Evolutionary conservation across 1,140 invertebrate genomes (phyloP), one percentile per base, ranked within the genome.

Genomic region (Saccostrea echinata): DNA sequence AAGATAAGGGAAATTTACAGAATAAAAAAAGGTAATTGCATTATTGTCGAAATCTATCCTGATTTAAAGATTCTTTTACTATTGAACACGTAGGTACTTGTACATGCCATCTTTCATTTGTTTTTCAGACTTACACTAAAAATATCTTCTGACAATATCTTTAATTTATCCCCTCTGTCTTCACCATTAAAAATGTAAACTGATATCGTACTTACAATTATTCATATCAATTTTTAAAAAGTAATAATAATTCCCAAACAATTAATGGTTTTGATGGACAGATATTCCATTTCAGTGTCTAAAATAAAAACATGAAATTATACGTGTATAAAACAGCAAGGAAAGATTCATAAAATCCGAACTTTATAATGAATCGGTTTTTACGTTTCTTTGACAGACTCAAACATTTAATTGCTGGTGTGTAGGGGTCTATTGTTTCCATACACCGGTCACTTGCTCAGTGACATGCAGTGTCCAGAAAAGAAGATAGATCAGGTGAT

Each of bases 261-360:
- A n/a, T 61, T 61, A 3, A 61, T 21, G 18, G 18, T 57, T n/a
- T 61, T 61, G 68, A 76, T 33, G 11, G 30, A 76, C 27, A 33
- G 68, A 76, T 76, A 76, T 76, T 76, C 27, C 30, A 76, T 76
- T 76, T 76, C 68, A 76, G 24, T 76, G 11, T 76, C 16, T 76
- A 33, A n/a, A n/a, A 21, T 24, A 76, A 76, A 76, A 35, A 27
- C 24, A 30, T 30, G 27, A 30, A 76, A 76, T 76, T 76, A 76
- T 30, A 76, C 30, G 11, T 30, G 27, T 13, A 76, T 76, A 30
- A 76, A 76, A 76, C 68, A 30, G 27, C 24, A 76, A 76, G 27
- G 68, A 18, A 76, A 76, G 27, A 12, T 16, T 76, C 27, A 16
- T 30, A 30, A 76, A 76, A 76, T 27, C 53, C 27, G 30, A 27